A percentile compares a stretch with the other conserved stretches of the same genome.
Evolutionary conservation across 92 coral and sea anemone species (phyloP).

Genomic region (Hydrozoanthus gracilis): DNA sequence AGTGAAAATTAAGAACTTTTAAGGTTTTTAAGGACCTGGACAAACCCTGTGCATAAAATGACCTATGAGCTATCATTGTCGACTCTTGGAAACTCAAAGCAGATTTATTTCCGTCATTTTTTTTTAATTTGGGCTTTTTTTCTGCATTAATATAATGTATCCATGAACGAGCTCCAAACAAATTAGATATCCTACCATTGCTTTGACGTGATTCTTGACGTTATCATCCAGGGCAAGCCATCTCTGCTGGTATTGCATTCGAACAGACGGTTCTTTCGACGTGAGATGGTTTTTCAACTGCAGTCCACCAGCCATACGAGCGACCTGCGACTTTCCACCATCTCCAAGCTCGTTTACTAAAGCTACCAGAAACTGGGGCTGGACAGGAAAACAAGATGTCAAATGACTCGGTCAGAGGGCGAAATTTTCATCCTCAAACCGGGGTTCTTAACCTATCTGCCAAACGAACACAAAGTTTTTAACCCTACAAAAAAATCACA

Average conservation of each 20-base stretch:
- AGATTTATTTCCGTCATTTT: too few species aligned
- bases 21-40: too few species aligned
- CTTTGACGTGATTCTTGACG: conserved; percentile 70
- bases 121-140: too few species aligned
- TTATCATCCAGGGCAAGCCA: conserved; percentile 78
- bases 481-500: background rate
- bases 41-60: too few species aligned
- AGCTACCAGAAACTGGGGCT: conserved; percentile 96
- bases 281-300: conserved; percentile 95
- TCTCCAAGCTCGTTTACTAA: conserved; percentile 78
- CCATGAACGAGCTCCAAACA: background rate
- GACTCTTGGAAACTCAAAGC: too few species aligned
- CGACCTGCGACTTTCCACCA: conserved; percentile 86
- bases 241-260: conserved; percentile 83
- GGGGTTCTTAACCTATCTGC: background rate
- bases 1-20: too few species aligned
- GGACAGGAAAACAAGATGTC: conserved; percentile 12
- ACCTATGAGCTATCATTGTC: too few species aligned
- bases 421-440: background rate
- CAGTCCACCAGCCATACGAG: conserved; percentile 98
- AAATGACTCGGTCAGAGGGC: background rate
- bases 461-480: background rate
- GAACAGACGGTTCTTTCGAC: conserved; percentile 84
- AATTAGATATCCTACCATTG: conserved; percentile 61
- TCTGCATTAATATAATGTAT: too few species aligned